Percentiles rank a stretch among this genome's conserved stretches.
Conservation (phyloP, 2,797 vertebrate species). For the Cossypha dichroa region DNA sequence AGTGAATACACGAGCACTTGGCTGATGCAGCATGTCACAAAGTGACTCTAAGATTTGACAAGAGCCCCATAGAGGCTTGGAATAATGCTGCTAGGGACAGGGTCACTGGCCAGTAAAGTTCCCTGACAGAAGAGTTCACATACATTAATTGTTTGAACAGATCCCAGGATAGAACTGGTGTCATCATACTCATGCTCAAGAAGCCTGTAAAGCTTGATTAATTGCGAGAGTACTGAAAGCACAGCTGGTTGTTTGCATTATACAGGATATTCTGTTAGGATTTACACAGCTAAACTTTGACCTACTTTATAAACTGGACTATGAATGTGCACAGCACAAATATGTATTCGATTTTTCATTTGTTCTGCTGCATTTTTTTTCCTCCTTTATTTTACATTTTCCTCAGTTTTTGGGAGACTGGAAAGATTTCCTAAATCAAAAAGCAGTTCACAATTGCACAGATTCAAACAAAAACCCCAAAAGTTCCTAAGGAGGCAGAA, state of each 20-base stretch:
- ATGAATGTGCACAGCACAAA: background rate
- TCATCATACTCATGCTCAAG: background rate
- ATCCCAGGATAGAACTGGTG: background rate
- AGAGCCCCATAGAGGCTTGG: background rate
- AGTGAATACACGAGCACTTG: background rate
- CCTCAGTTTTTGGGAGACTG: background rate
- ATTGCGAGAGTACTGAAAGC: background rate
- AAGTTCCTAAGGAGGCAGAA: background rate
- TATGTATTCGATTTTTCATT: background rate
- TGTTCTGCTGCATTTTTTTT: background rate
- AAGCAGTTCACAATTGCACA: background rate
- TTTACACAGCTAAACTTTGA: conserved; percentile 9
- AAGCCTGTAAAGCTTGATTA: background rate
- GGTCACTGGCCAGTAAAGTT: background rate
- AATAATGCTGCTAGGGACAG: background rate
- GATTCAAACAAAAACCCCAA: background rate
- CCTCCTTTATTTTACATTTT: background rate
- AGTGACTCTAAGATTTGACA: background rate
- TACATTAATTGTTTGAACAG: background rate
- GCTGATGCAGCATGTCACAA: background rate
- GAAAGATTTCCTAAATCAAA: background rate
- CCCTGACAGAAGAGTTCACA: background rate
- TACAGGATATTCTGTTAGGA: background rate
- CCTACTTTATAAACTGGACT: background rate
- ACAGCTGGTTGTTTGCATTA: background rate